A percentile compares a stretch with the other conserved stretches of the same genome.
Conservation (phyloP, 2,797 vertebrate species). For the Chelon labrosus region DNA sequence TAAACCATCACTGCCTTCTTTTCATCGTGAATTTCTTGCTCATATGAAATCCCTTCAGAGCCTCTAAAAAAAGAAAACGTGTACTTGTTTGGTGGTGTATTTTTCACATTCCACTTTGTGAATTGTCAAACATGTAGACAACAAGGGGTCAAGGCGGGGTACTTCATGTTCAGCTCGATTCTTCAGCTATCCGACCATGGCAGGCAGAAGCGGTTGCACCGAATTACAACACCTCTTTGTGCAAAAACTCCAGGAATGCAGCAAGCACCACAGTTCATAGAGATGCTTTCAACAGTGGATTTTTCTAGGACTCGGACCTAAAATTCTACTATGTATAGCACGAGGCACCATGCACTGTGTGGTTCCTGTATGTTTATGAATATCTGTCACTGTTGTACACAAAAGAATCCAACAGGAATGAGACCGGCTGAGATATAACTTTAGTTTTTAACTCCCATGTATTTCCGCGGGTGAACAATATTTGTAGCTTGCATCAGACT, state of each 20-base stretch:
- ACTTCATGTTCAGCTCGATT: neutral
- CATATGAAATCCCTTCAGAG: neutral
- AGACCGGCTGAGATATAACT: neutral
- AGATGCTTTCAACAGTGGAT: slow-evolving; percentile 1
- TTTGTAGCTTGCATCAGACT: slow-evolving; percentile 13
- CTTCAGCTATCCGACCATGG: neutral
- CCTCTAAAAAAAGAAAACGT: neutral
- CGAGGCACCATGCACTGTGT: neutral
- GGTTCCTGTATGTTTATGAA: slow-evolving; percentile 3
- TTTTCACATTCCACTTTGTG: slow-evolving; percentile 10
- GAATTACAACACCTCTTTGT: neutral
- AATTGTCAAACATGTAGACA: neutral
- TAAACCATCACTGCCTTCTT: neutral
- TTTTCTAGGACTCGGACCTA: slow-evolving; percentile 2
- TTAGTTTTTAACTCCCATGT: slow-evolving; percentile 14
- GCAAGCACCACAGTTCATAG: neutral
- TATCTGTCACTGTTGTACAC: neutral
- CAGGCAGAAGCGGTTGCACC: neutral
- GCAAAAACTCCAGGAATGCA: slow-evolving; percentile 9
- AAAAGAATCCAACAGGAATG: slow-evolving; percentile 13
- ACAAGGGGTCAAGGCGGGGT: neutral
- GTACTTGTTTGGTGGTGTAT: neutral
- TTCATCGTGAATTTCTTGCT: neutral
- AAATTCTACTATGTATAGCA: neutral
- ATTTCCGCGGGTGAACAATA: slow-evolving; percentile 35